Evolutionary conservation across 2,888 invertebrate genomes (phyloP).

Genomic region (Dendrolimus pini): DNA sequence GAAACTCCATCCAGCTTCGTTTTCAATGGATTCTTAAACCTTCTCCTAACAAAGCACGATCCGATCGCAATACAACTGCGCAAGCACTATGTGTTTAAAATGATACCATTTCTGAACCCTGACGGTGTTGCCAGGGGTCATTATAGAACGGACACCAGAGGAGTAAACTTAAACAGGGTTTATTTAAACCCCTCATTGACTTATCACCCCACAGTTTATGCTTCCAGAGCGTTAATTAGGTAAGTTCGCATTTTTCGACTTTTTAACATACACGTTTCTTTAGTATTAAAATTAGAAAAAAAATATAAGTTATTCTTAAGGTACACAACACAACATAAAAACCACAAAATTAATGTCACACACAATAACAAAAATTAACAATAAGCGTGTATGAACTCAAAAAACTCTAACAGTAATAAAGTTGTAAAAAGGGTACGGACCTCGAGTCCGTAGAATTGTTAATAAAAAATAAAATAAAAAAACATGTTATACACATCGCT

Average conservation of each 20-base stretch:
- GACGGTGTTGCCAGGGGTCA: slow-evolving; percentile 93
- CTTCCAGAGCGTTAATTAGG: slow-evolving; percentile 86
- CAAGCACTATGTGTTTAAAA: slow-evolving; percentile 88
- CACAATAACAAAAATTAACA: no score
- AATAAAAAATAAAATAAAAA: no score
- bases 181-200: slow-evolving; percentile 86
- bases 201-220: slow-evolving; percentile 90
- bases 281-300: no score
- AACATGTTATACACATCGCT: no score
- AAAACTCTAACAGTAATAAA: no score
- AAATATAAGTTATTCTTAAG: no score
- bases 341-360: no score
- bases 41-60: slow-evolving; percentile 85
- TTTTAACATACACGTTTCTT: no score
- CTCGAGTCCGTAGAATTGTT: no score
- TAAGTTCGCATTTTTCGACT: slow-evolving; percentile 22
- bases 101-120: slow-evolving; percentile 94
- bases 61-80: slow-evolving; percentile 84
- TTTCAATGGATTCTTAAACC: slow-evolving; percentile 90
- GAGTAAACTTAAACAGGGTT: slow-evolving; percentile 91
- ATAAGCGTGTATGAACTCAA: no score
- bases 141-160: slow-evolving; percentile 90
- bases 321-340: no score
- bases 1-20: slow-evolving; percentile 95
- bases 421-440: no score